phyloP scores from a whole-genome alignment of 2,113 vertebrate species.

The Mus spicilegus region DNA sequence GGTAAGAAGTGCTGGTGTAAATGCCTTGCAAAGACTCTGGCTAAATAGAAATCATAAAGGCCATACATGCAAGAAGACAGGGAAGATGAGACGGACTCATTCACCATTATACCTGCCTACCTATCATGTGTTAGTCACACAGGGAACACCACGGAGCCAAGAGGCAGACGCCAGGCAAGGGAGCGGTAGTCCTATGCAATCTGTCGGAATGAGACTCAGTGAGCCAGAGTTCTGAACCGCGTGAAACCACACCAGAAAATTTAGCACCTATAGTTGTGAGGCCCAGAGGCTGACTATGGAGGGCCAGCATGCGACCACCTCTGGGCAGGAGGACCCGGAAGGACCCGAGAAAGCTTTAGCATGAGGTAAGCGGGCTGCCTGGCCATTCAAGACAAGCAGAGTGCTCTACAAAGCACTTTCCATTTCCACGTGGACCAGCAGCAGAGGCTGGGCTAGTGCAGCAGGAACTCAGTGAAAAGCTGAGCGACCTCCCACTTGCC shows the following conservation, averaged over 20 bases:
- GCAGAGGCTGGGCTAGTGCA: constrained; percentile 17
- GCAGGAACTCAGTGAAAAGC: not conserved
- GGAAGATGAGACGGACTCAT: not conserved
- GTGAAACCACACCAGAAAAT: not conserved
- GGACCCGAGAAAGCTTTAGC: not conserved
- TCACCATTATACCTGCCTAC: fast-evolving
- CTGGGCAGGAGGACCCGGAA: not conserved
- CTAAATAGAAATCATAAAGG: not conserved
- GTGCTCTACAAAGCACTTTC: not conserved
- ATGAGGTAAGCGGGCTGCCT: not conserved
- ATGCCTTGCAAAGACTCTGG: not conserved
- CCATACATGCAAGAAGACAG: not conserved
- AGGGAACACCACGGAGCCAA: fast-evolving
- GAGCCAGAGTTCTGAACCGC: not conserved
- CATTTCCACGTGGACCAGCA: not conserved
- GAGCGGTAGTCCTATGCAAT: not conserved
- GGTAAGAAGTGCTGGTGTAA: not conserved
- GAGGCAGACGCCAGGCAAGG: not conserved
- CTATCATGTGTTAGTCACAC: not conserved
- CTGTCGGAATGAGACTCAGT: not conserved
- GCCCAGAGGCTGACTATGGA: not conserved
- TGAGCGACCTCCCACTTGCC: not conserved
- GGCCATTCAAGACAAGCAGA: not conserved
- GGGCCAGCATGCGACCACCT: not conserved
- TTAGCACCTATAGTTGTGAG: not conserved